These are phyloP conservation scores for Eumeta japonica DNA, from an alignment of 1,140 invertebrate species.

Conservation along the genomic window DNA sequence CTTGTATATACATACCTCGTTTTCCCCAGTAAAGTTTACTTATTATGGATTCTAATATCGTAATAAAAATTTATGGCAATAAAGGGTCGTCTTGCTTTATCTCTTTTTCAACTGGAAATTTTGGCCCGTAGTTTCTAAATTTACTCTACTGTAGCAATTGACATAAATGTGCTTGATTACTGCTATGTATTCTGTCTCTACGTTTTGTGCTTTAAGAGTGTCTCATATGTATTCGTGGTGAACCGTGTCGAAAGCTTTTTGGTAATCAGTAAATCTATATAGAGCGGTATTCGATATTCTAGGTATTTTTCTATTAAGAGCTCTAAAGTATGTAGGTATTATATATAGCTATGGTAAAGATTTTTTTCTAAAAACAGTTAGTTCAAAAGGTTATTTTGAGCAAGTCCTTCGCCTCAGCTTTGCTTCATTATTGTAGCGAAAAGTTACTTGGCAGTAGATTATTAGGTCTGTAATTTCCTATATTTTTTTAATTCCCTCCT, in stretches of 20 bases:
- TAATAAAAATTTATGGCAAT: conserved; percentile 15
- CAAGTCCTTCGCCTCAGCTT: conserved; percentile 8
- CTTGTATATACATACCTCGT: conserved; percentile 16
- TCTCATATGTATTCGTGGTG: conserved; percentile 5
- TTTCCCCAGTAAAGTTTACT: conserved; percentile 15
- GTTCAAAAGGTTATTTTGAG: conserved; percentile 11
- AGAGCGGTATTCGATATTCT: conserved; percentile 7
- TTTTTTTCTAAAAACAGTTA: conserved; percentile 8
- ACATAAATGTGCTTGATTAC: not conserved
- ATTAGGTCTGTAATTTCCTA: too few species aligned
- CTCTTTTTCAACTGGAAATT: conserved; percentile 1
- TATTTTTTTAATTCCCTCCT: too few species aligned
- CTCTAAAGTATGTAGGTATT: conserved; percentile 12
- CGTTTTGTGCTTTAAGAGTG: conserved; percentile 5
- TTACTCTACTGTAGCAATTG: not conserved
- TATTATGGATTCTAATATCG: conserved; percentile 14
- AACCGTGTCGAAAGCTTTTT: conserved; percentile 7
- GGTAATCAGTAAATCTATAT: conserved; percentile 6
- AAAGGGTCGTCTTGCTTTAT: conserved; percentile 11
- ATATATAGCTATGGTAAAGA: conserved; percentile 9
- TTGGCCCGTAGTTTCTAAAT: not conserved
- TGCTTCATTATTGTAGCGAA: conserved; percentile 10
- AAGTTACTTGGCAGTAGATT: conserved; percentile 9
- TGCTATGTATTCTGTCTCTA: not conserved
- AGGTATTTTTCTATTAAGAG: conserved; percentile 9